These are phyloP conservation scores for Xestia ashworthii DNA, from an alignment of 2,888 invertebrate species.

Conservation along the genomic window DNA sequence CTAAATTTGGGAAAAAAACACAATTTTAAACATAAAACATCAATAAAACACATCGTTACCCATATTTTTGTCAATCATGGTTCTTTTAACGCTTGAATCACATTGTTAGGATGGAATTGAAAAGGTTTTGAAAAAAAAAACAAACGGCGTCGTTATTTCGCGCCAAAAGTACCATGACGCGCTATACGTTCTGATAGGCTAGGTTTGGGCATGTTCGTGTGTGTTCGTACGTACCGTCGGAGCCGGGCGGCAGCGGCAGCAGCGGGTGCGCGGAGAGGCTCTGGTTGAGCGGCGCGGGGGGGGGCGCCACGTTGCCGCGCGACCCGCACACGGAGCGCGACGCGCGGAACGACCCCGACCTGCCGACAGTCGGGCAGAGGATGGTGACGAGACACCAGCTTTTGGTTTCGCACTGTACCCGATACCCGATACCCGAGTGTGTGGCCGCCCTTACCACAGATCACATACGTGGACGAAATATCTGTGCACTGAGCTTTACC, in stretches of 20 bases:
- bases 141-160: background rate
- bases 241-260: conserved; percentile 96
- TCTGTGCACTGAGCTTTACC: conserved; percentile 33
- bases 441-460: conserved; percentile 55
- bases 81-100: background rate
- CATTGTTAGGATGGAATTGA: no score
- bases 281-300: conserved; percentile 90
- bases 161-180: conserved; percentile 21
- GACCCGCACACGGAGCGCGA: conserved; percentile 94
- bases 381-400: conserved; percentile 85
- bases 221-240: conserved; percentile 85
- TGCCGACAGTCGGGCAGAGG: conserved; percentile 92
- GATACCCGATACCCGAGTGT: conserved; percentile 59
- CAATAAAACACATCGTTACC: conserved; percentile 26
- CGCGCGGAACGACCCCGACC: conserved; percentile 98
- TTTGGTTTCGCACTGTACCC: conserved; percentile 76
- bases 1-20: background rate
- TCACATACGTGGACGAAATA: conserved; percentile 38
- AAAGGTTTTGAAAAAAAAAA: background rate
- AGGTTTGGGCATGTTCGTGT: conserved; percentile 9
- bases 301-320: conserved; percentile 94
- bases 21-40: conserved; percentile 1
- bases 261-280: conserved; percentile 98
- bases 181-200: background rate
- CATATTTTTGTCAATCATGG: background rate